Percentiles rank a stretch among this genome's conserved stretches.
These are phyloP conservation scores for Helogale parvula DNA, from an alignment of 2,113 vertebrate genomes.

Conservation along the genomic window DNA sequence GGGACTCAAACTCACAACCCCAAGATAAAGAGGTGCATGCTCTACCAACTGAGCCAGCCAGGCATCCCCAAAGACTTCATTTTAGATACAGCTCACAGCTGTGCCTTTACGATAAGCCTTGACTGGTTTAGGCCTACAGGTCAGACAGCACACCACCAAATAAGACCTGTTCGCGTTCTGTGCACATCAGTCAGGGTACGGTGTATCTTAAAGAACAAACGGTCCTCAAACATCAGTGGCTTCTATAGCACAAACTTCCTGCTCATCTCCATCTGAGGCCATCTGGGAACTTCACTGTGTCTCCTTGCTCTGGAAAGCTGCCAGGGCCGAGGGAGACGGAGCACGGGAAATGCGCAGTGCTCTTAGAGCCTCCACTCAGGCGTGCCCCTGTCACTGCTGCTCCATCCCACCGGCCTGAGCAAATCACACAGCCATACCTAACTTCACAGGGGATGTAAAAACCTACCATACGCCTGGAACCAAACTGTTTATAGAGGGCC, in stretches of 20 bases:
- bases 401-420: neutral
- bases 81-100: neutral
- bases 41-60: neutral
- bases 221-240: neutral
- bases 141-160: neutral
- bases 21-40: neutral
- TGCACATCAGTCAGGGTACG: neutral
- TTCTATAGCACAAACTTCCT: neutral
- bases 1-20: neutral
- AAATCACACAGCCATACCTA: neutral
- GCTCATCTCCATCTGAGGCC: neutral
- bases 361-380: neutral
- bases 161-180: neutral
- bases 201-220: neutral
- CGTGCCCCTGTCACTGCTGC: neutral
- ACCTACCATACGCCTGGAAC: neutral
- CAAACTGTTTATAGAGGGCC: neutral
- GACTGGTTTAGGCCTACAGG: neutral
- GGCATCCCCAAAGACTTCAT: neutral
- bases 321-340: neutral
- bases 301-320: neutral
- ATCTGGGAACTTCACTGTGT: neutral
- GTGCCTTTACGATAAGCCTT: neutral
- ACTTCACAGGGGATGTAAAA: neutral
- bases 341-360: rapidly evolving